Base-by-base conservation (phyloP, 2,113 vertebrate genomes). In the Pterocles burchelli region DNA sequence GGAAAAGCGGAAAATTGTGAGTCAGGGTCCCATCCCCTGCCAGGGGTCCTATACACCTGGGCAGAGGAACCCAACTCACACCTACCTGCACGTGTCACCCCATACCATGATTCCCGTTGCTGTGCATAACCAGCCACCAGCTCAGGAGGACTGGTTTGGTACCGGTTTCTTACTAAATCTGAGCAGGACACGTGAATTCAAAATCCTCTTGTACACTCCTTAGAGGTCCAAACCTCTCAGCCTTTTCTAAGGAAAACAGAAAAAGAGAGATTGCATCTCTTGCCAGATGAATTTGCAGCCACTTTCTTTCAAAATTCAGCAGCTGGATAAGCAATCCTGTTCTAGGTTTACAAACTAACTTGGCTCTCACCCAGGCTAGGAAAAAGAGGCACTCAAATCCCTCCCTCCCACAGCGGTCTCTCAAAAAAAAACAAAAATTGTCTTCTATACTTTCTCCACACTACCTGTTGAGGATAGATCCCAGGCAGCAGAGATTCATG, bases 41-140 rank as follows among this genome's bases (percentile, higher is more conserved):
- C 57, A 38, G 51, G 33, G 4, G 17, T 58, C 21, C 68, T 38
- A 33, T 1, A 20, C 31, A 11, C 21, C 18, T 18, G 76, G 26
- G 18, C 81, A 89, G 77, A 75, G 57, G 66, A 2, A 75, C 13
- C 61, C 43, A 20, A 49, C 19, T 18, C 36, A 19, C 51, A 74
- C n/a, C 41, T 18, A 12, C 19, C 33, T 34, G 1, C 1, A 0
- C 2, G 11, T n/a, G 29, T 26, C 78, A 49, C 28, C 43, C 36
- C 31, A 2, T 3, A 15, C 48, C 76, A 14, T 1, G 2, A 26
- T 7, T 57, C 31, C 45, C 14, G 17, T 14, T 71, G 34, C 34
- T 22, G 28, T 11, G n/a, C 28, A 6, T 1, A 65, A 2, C 17
- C 45, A 29, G 31, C 29, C 2, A 45, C 21, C 86, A 89, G 58